These are phyloP conservation scores for Epinephelus awoara DNA, from an alignment of 2,797 vertebrate genomes.

Conservation along the genomic window DNA sequence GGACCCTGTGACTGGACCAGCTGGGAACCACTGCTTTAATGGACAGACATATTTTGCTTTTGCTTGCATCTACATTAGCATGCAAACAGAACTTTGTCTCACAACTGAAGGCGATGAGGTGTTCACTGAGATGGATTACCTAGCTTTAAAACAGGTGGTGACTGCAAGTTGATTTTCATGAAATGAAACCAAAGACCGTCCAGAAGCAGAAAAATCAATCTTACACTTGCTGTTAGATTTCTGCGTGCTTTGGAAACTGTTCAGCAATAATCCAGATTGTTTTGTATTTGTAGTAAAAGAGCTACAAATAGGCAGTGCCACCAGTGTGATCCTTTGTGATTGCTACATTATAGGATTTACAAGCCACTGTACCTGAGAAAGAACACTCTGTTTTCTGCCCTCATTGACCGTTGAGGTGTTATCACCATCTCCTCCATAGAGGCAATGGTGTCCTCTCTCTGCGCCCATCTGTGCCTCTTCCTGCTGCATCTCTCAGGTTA, in stretches of 20 bases:
- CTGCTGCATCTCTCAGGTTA: conserved; percentile 52
- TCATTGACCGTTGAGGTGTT: conserved; percentile 17
- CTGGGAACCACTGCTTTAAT: too few relatives aligned
- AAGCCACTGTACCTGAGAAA: not conserved
- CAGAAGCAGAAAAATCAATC: too few relatives aligned
- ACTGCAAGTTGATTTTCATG: too few relatives aligned
- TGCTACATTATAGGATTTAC: not conserved
- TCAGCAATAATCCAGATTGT: not conserved
- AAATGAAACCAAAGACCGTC: too few relatives aligned
- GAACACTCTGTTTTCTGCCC: conserved; percentile 16
- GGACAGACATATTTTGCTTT: too few relatives aligned
- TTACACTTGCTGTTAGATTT: too few relatives aligned
- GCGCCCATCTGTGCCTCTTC: conserved; percentile 58
- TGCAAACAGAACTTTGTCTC: too few relatives aligned
- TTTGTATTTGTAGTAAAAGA: not conserved
- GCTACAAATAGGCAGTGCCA: not conserved
- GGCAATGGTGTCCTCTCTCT: conserved; percentile 29
- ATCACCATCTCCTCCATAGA: conserved; percentile 6
- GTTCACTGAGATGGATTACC: too few relatives aligned
- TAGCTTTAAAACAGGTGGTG: too few relatives aligned
- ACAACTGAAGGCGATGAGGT: too few relatives aligned
- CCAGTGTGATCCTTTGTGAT: not conserved
- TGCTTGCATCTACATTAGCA: too few relatives aligned
- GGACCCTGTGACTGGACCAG: too few relatives aligned
- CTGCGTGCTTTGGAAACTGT: not conserved